These are phyloP conservation scores for Dynastes hyllus DNA, from an alignment of 2,888 invertebrate species.

Conservation along the genomic window DNA sequence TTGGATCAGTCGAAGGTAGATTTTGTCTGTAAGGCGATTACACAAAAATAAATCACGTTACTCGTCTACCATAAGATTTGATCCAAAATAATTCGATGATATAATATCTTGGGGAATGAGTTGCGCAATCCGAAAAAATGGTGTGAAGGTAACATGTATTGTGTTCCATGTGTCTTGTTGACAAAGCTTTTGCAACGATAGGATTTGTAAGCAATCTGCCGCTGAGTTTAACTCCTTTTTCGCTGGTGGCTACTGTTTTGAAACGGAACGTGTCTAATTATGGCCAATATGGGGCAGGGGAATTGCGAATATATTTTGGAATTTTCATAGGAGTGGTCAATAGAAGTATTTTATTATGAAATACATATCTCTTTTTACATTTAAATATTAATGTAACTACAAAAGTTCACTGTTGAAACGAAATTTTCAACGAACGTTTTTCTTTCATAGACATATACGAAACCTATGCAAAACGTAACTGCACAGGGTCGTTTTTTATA, in stretches of 20 bases:
- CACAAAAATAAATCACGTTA: slow-evolving; percentile 18
- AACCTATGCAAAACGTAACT: no score
- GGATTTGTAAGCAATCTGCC: slow-evolving; percentile 7
- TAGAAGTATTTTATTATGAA: slow-evolving; percentile 1
- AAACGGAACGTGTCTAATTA: slow-evolving; percentile 30
- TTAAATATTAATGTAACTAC: neutral
- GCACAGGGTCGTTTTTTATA: no score
- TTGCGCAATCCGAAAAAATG: slow-evolving; percentile 41
- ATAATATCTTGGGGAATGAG: slow-evolving; percentile 38
- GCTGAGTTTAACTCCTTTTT: slow-evolving; percentile 10
- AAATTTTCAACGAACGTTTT: no score
- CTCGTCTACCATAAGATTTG: slow-evolving; percentile 10
- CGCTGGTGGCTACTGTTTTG: slow-evolving; percentile 41
- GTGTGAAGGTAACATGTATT: slow-evolving; percentile 44
- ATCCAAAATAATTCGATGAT: neutral
- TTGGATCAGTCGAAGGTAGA: slow-evolving; percentile 18
- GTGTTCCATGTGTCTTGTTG: slow-evolving; percentile 28
- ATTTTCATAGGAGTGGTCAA: slow-evolving; percentile 18
- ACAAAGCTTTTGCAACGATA: slow-evolving; percentile 38
- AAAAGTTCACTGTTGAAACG: neutral
- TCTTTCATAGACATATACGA: no score
- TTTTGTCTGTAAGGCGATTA: slow-evolving; percentile 26
- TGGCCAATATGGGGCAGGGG: slow-evolving; percentile 7
- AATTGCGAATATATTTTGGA: slow-evolving; percentile 16
- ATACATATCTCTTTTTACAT: neutral